These are phyloP conservation scores for Lordiphosa clarofinis DNA, from an alignment of 1,140 invertebrate genomes.

Conservation along the genomic window DNA sequence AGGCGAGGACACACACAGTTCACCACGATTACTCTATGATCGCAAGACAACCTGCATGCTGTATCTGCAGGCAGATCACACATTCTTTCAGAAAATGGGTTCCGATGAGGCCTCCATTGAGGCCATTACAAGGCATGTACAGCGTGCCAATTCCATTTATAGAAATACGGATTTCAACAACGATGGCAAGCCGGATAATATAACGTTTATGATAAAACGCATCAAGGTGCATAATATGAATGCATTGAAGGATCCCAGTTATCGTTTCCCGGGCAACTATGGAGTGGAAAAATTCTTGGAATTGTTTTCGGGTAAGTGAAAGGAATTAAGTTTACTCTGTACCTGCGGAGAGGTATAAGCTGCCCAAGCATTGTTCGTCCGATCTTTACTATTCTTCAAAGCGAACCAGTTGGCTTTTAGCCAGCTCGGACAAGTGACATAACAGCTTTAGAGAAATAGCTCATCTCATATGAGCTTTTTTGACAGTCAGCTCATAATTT, in stretches of 20 bases:
- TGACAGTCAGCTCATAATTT: no score
- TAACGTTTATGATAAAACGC: constrained; percentile 97
- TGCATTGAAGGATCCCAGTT: constrained; percentile 89
- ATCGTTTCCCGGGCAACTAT: constrained; percentile 95
- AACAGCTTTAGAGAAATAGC: no score
- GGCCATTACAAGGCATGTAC: constrained; percentile 95
- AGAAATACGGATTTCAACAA: constrained; percentile 95
- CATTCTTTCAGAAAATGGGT: constrained; percentile 94
- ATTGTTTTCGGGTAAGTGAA: constrained; percentile 90
- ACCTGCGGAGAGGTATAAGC: no score
- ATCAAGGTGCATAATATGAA: constrained; percentile 95
- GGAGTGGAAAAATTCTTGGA: constrained; percentile 97
- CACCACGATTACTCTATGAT: constrained; percentile 79
- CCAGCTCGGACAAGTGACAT: no score
- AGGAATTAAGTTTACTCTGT: no score
- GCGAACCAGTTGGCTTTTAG: no score
- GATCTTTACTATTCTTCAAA: no score
- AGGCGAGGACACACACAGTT: constrained; percentile 51
- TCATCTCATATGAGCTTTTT: no score
- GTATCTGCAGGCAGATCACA: constrained; percentile 96
- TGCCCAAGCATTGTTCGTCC: no score
- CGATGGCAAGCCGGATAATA: constrained; percentile 94
- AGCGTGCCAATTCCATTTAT: constrained; percentile 95
- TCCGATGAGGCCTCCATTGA: constrained; percentile 97
- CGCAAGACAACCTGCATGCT: constrained; percentile 92